Base-by-base conservation (phyloP, 1,140 invertebrate species). In the Conopomorpha cramerella region DNA sequence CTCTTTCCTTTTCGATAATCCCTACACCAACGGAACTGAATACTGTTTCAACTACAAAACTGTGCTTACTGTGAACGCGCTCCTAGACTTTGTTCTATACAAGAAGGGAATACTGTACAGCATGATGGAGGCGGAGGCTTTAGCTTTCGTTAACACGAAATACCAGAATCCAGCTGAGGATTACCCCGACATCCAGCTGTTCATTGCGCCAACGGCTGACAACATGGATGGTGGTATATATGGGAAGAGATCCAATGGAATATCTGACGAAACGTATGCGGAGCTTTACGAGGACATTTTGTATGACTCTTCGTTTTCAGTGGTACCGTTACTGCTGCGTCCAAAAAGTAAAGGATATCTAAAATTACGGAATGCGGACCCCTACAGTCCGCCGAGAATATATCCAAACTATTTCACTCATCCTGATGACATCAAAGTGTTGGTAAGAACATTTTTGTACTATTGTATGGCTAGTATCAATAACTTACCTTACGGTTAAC, bases 321-420 rank as follows among this genome's bases (percentile, higher is more conserved):
- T 87, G 16, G 73, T 87, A 0, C 86, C 88, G 0, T 59, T 90
- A 39, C 41, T 91, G 12, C 52, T 91, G 34, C 72, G 87, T 35
- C 91, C 92, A 0, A 82, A 81, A 37, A 90, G 88, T 32, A 76
- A 79, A 30, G 92, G 92, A 4, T 80, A 77, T 28, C 64, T 95
- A 1, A 77, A 82, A 38, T 52, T 95, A 1, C 66, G 55, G 26
- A 84, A 83, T n/a, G 60, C 65, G 0, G 81, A 94, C 57, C 87
- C 91, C 0, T 63, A 76, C 12, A 77, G 84, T 0, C 81, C 88
- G 48, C 93, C 94, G 0, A 57, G 83, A 3, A 92, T 96, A 19
- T 86, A 89, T 58, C 88, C 93, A 1, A 91, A 91, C 52, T 95
- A 93, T 58, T 87, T 88, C 30, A 63, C 81, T 0, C 72, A 91